Conservation (phyloP, 1,140 invertebrate species). For the Harlomillsia oculata region DNA sequence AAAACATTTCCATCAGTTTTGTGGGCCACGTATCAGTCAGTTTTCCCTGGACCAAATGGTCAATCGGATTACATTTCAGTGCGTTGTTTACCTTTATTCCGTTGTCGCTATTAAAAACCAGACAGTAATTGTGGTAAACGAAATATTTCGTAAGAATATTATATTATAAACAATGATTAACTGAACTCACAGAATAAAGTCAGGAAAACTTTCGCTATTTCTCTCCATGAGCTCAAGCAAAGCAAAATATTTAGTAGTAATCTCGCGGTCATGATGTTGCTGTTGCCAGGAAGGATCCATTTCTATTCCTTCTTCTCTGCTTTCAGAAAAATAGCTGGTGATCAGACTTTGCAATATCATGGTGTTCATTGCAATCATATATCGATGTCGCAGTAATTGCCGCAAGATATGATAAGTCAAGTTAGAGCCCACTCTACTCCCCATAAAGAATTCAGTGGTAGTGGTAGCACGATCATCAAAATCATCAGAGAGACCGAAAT, state of each 20-base stretch:
- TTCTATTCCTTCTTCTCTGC: slow-evolving; percentile 19
- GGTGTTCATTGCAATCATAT: slow-evolving; percentile 21
- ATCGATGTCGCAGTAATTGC: slow-evolving; percentile 28
- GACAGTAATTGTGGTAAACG: neutral
- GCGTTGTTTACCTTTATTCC: slow-evolving; percentile 29
- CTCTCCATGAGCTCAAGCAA: slow-evolving; percentile 12
- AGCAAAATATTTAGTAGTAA: slow-evolving; percentile 13
- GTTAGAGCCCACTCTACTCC: slow-evolving; percentile 30
- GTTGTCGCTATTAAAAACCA: slow-evolving; percentile 15
- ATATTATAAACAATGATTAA: neutral
- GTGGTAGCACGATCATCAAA: neutral
- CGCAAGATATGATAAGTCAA: slow-evolving; percentile 20
- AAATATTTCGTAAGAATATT: neutral
- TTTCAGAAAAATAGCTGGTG: slow-evolving; percentile 16
- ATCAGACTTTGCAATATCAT: slow-evolving; percentile 25
- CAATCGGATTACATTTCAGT: slow-evolving; percentile 18
- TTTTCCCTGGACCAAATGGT: slow-evolving; percentile 26
- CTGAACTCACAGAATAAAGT: slow-evolving; percentile 12
- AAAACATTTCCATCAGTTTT: slow-evolving; percentile 30
- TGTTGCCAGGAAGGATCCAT: slow-evolving; percentile 12
- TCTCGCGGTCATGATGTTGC: slow-evolving; percentile 1
- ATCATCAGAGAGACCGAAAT: neutral
- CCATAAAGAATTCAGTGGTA: slow-evolving; percentile 30
- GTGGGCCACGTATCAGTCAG: slow-evolving; percentile 22
- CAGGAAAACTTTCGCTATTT: slow-evolving; percentile 20